A percentile compares a stretch with the other conserved stretches of the same genome.
Conservation (phyloP, 2,888 invertebrate species). For the Lepidochrysops patricia region DNA sequence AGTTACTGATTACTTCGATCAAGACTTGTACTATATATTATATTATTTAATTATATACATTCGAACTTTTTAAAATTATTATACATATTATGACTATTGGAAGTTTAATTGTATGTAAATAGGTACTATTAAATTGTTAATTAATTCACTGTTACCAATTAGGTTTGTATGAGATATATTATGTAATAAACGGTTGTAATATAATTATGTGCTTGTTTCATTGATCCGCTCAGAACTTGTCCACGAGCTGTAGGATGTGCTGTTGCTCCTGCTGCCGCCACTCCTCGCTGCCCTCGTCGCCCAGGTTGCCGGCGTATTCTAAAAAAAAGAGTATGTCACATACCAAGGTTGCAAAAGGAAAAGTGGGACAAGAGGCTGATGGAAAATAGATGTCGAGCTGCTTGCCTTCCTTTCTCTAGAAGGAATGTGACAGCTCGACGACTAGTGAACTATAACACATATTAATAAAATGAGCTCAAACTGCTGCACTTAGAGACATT, state of each 20-base stretch:
- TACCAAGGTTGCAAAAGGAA: no score
- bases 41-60: background rate
- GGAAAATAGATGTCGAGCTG: no score
- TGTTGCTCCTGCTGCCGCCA: constrained; percentile 93
- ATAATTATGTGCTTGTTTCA: constrained; percentile 21
- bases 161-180: constrained; percentile 15
- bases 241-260: constrained; percentile 92
- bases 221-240: constrained; percentile 84
- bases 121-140: constrained; percentile 32
- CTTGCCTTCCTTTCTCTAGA: no score
- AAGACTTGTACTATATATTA: background rate
- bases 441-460: no score
- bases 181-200: constrained; percentile 16
- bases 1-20: background rate
- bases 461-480: no score
- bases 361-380: no score
- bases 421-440: no score
- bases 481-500: no score
- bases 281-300: constrained; percentile 89
- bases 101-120: constrained; percentile 7
- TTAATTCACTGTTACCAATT: constrained; percentile 35
- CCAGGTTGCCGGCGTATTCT: constrained; percentile 97
- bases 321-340: constrained; percentile 36
- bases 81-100: background rate
- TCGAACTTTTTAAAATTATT: background rate